A percentile compares a stretch with the other conserved stretches of the same genome.
Evolutionary conservation across 2,113 vertebrate species (phyloP).

Genomic region (Danionella cerebrum): DNA sequence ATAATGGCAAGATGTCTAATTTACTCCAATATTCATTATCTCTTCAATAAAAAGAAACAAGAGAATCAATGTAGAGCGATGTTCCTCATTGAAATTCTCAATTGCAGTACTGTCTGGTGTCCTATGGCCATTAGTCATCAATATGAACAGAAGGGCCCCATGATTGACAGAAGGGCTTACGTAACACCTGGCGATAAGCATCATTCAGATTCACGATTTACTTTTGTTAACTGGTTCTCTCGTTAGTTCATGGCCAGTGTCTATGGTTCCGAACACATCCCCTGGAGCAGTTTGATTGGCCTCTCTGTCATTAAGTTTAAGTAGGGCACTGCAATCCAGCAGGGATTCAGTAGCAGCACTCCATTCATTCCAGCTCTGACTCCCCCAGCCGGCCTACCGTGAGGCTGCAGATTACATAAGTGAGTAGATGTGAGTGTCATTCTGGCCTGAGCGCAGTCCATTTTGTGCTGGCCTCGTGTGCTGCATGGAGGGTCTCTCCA

Average conservation of each 20-base stretch:
- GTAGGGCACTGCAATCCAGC: conserved; percentile 66
- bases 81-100: too few species aligned
- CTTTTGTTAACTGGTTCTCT: neutral
- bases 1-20: too few species aligned
- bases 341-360: conserved; percentile 53
- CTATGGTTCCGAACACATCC: conserved; percentile 23
- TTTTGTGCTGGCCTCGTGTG: conserved; percentile 29
- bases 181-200: too few species aligned
- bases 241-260: neutral
- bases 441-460: conserved; percentile 14
- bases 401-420: conserved; percentile 27
- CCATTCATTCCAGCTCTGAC: conserved; percentile 39
- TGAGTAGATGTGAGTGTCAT: conserved; percentile 13
- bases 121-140: neutral
- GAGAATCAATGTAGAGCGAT: too few species aligned
- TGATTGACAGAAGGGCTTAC: neutral
- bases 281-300: conserved; percentile 44
- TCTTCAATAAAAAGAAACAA: too few species aligned
- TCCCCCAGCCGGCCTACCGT: conserved; percentile 16
- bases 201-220: neutral
- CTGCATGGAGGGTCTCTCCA: conserved; percentile 17
- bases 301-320: conserved; percentile 57
- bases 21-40: too few species aligned
- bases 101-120: neutral
- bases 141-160: neutral